Evolutionary conservation across 2,888 invertebrate species (phyloP).

Genomic region (Amorpha juglandis): DNA sequence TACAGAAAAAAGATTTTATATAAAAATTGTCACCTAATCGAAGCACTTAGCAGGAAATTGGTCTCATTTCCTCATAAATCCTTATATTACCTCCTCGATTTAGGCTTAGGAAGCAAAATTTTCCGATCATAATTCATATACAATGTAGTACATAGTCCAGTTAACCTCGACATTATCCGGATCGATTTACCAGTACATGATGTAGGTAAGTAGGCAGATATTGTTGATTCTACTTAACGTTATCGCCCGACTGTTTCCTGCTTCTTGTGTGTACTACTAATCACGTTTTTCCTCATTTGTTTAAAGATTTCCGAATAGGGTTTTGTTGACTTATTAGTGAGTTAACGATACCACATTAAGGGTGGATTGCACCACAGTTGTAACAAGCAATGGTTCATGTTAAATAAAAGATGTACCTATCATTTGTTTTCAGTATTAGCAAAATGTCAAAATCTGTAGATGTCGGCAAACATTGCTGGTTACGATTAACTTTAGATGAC

Average conservation of each 20-base stretch:
- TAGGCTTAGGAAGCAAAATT: not conserved
- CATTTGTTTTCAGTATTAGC: too few relatives aligned
- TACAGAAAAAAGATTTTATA: too few relatives aligned
- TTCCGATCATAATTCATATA: not conserved
- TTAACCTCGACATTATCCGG: constrained; percentile 2
- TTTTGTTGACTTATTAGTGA: not conserved
- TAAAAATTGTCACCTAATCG: too few relatives aligned
- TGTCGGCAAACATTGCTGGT: too few relatives aligned
- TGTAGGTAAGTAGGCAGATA: constrained; percentile 25
- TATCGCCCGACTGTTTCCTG: constrained; percentile 28
- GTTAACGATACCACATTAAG: too few relatives aligned
- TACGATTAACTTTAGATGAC: too few relatives aligned
- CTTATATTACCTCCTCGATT: not conserved
- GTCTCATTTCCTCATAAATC: too few relatives aligned
- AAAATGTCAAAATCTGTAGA: too few relatives aligned
- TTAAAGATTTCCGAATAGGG: constrained; percentile 19
- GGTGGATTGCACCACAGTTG: too few relatives aligned
- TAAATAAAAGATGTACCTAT: too few relatives aligned
- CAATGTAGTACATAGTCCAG: not conserved
- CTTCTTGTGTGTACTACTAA: constrained; percentile 21
- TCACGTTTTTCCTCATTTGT: constrained; percentile 27
- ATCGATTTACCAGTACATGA: not conserved
- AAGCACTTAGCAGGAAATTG: too few relatives aligned
- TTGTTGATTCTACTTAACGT: constrained; percentile 26
- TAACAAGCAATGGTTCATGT: too few relatives aligned